Conservation (phyloP, 2,113 vertebrate species). For the Pterocles orientalis region DNA sequence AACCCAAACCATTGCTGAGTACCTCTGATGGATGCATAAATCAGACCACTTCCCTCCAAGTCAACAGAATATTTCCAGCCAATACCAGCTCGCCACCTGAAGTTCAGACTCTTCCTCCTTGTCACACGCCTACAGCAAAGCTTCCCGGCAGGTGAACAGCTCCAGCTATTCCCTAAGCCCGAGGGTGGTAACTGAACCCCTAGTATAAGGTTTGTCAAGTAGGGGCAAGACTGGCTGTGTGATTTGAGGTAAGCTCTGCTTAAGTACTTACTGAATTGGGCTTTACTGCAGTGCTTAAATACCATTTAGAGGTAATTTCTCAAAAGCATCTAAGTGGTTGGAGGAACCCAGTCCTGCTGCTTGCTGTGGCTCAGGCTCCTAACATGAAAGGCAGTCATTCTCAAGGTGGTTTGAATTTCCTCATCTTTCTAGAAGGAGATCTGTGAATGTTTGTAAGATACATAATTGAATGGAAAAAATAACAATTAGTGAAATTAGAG, state of each 20-base stretch:
- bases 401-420: neutral
- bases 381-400: neutral
- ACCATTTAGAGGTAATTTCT: neutral
- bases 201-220: neutral
- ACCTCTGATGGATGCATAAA: neutral
- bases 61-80: neutral
- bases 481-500: neutral
- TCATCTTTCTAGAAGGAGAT: neutral
- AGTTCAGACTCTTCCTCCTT: neutral
- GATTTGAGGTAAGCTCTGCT: neutral
- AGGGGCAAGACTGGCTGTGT: neutral
- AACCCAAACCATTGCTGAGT: neutral
- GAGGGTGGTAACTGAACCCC: neutral
- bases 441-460: neutral
- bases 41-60: neutral
- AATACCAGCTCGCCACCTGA: neutral
- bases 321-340: neutral
- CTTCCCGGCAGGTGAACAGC: neutral
- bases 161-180: neutral
- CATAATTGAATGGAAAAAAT: neutral
- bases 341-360: neutral
- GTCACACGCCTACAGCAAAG: neutral
- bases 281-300: neutral
- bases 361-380: neutral
- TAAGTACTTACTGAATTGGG: neutral